Percentiles rank a stretch among this genome's conserved stretches.
phyloP scores from a whole-genome alignment of 2,113 vertebrate species.

The Balaenoptera acutorostrata region DNA sequence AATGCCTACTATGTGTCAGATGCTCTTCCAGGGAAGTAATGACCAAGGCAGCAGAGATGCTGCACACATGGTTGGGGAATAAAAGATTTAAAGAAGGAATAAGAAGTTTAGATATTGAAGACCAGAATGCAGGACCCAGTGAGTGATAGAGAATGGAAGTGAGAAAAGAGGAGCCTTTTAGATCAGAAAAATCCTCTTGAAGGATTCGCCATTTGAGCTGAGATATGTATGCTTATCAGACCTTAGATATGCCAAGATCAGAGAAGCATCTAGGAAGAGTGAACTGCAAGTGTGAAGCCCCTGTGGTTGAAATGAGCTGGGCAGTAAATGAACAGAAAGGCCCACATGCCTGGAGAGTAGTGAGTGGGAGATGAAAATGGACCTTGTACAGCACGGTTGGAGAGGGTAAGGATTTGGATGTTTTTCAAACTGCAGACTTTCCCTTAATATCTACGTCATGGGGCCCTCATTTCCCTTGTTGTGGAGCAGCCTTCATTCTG shows the following conservation, averaged over 20 bases:
- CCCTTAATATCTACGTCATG: background rate
- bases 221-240: background rate
- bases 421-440: background rate
- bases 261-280: background rate
- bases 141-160: background rate
- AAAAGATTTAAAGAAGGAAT: background rate
- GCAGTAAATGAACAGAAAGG: background rate
- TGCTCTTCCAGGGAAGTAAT: background rate
- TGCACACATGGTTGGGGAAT: background rate
- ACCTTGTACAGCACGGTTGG: accelerated
- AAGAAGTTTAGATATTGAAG: background rate
- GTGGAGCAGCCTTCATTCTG: background rate
- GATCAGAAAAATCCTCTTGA: background rate
- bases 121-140: background rate
- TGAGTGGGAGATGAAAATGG: background rate
- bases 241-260: background rate
- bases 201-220: background rate
- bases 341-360: background rate
- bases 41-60: background rate
- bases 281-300: background rate
- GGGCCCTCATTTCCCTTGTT: background rate
- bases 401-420: background rate
- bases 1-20: background rate
- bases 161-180: background rate
- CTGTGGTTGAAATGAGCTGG: background rate